Conservation (phyloP, 2,888 invertebrate species). For the Stenurella melanura region DNA sequence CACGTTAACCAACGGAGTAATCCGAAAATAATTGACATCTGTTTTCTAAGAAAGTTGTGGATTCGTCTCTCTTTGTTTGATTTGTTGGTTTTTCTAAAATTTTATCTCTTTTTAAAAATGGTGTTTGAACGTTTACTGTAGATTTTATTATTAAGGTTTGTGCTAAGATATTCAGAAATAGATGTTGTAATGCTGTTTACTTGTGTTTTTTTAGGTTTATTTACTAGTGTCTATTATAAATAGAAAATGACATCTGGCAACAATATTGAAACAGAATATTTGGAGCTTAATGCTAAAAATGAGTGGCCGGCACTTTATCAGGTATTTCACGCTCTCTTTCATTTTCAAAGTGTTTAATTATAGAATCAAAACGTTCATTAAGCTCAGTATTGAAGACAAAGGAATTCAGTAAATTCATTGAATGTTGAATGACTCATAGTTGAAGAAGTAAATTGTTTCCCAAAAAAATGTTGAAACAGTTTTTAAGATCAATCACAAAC, state of each 20-base stretch:
- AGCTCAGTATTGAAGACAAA: slow-evolving; percentile 4
- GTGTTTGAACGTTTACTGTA: slow-evolving; percentile 62
- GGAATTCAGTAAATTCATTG: slow-evolving; percentile 5
- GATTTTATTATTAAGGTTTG: slow-evolving; percentile 49
- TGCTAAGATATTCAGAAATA: slow-evolving; percentile 27
- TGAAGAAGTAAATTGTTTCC: not conserved
- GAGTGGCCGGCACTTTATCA: slow-evolving; percentile 84
- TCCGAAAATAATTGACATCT: slow-evolving; percentile 31
- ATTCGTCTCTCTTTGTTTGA: slow-evolving; percentile 29
- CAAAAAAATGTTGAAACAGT: not conserved
- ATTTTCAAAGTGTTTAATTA: slow-evolving; percentile 28
- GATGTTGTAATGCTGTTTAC: not conserved
- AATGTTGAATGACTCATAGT: slow-evolving; percentile 3
- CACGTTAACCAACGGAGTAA: slow-evolving; percentile 1
- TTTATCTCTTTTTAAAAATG: slow-evolving; percentile 67
- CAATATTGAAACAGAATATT: slow-evolving; percentile 84
- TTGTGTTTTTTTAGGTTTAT: slow-evolving; percentile 36
- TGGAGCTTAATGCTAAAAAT: slow-evolving; percentile 80
- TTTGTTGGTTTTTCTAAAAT: slow-evolving; percentile 36
- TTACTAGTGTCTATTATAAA: slow-evolving; percentile 44
- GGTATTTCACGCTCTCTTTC: slow-evolving; percentile 74
- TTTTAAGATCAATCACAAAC: not conserved
- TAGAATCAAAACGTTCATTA: not conserved
- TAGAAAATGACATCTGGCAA: slow-evolving; percentile 69
- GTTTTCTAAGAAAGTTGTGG: slow-evolving; percentile 35